phyloP scores from a whole-genome alignment of 2,888 invertebrate genomes.

The Harpagoxenus sublaevis region DNA sequence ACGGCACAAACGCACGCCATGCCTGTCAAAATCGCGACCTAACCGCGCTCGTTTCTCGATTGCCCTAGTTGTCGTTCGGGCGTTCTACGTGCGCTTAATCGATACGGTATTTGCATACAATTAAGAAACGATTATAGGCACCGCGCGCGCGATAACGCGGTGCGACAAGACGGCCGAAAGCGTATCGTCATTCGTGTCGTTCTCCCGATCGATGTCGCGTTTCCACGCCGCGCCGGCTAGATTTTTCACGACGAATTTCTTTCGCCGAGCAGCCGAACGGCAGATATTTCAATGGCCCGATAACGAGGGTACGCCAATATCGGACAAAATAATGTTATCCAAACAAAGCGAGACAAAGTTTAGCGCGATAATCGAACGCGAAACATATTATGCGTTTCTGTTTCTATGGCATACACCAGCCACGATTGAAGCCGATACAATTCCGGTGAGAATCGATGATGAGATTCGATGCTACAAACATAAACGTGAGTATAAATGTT shows the following conservation, averaged over 20 bases:
- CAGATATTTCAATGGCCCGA: neutral
- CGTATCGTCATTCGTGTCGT: constrained; percentile 11
- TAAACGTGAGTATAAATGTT: neutral
- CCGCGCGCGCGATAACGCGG: constrained; percentile 30
- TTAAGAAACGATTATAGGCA: constrained; percentile 52
- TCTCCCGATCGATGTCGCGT: constrained; percentile 39
- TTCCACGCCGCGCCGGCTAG: neutral
- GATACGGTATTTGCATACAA: constrained; percentile 63
- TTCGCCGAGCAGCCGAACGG: neutral
- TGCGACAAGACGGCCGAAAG: constrained; percentile 20
- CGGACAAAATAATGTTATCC: constrained; percentile 6
- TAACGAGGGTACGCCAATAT: neutral
- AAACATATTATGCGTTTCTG: neutral
- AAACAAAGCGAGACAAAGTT: constrained; percentile 39
- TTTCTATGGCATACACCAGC: neutral
- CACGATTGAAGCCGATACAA: neutral
- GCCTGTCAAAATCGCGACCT: constrained; percentile 12
- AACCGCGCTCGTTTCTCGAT: neutral
- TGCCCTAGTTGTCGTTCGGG: constrained; percentile 21
- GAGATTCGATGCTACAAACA: neutral
- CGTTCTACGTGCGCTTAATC: constrained; percentile 45
- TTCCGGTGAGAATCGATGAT: neutral
- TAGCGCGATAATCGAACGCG: neutral
- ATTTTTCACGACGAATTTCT: constrained; percentile 30
- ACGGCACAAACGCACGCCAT: neutral